Conservation (phyloP, 1,140 invertebrate genomes). For the Globodera ellingtonae region DNA sequence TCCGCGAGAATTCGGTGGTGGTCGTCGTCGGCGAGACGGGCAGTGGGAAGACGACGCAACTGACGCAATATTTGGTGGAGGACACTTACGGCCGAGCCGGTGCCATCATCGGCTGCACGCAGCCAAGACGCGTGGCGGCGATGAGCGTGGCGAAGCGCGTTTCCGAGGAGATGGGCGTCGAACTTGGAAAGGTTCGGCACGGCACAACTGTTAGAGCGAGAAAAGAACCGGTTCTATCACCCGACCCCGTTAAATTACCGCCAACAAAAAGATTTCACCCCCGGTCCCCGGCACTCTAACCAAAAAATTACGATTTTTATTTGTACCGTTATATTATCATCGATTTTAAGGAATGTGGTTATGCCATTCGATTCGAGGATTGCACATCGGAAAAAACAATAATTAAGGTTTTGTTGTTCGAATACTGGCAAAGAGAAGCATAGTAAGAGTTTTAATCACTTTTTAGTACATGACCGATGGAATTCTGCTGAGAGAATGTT, state of each 20-base stretch:
- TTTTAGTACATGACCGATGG: conserved; percentile 61
- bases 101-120: conserved; percentile 92
- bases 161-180: conserved; percentile 91
- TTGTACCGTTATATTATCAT: neutral
- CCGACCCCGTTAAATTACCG: no score
- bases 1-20: conserved; percentile 64
- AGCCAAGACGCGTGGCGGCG: conserved; percentile 86
- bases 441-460: neutral
- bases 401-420: conserved; percentile 68
- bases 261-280: no score
- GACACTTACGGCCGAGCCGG: conserved; percentile 85
- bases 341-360: conserved; percentile 74
- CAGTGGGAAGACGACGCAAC: conserved; percentile 95
- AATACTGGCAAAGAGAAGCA: no score
- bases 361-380: conserved; percentile 99
- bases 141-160: conserved; percentile 99
- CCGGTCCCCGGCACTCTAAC: no score
- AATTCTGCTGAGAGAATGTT: conserved; percentile 54
- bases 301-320: no score
- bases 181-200: conserved; percentile 70
- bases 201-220: neutral
- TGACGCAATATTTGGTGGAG: conserved; percentile 98
- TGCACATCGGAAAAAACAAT: conserved; percentile 77
- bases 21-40: conserved; percentile 83
- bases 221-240: no score